Conservation (phyloP, 2,888 invertebrate species). For the Metalampra italica region DNA sequence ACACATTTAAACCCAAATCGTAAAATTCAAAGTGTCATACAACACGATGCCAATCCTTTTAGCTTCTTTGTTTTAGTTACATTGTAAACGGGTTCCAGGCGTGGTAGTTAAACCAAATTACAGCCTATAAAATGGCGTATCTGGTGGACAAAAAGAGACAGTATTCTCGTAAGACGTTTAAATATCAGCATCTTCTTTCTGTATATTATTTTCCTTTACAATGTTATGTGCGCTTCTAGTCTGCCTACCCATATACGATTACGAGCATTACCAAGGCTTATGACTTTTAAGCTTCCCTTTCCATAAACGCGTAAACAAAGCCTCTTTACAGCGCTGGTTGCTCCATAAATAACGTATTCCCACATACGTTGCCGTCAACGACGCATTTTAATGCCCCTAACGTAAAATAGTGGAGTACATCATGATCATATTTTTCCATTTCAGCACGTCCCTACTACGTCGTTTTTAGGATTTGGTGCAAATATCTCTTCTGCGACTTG, state of each 20-base stretch:
- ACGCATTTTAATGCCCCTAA: too few relatives aligned
- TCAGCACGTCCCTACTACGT: too few relatives aligned
- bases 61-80: slow-evolving; percentile 11
- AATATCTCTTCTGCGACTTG: too few relatives aligned
- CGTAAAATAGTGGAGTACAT: too few relatives aligned
- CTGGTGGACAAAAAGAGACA: slow-evolving; percentile 5
- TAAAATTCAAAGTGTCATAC: background rate
- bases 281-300: background rate
- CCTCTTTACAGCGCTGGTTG: background rate
- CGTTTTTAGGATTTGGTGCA: too few relatives aligned
- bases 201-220: too few relatives aligned
- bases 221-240: background rate
- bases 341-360: background rate
- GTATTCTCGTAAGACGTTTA: background rate
- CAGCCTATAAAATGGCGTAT: slow-evolving; percentile 12
- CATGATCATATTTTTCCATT: background rate
- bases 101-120: slow-evolving; percentile 7
- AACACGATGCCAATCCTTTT: background rate
- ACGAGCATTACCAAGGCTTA: background rate
- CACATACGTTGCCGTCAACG: background rate
- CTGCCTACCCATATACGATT: background rate
- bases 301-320: background rate
- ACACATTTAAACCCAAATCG: too few relatives aligned
- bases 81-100: slow-evolving; percentile 14
- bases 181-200: too few relatives aligned